Percentiles rank a stretch among this genome's conserved stretches.
These are phyloP conservation scores for Portunus trituberculatus DNA, from an alignment of 1,140 invertebrate genomes.

Conservation along the genomic window DNA sequence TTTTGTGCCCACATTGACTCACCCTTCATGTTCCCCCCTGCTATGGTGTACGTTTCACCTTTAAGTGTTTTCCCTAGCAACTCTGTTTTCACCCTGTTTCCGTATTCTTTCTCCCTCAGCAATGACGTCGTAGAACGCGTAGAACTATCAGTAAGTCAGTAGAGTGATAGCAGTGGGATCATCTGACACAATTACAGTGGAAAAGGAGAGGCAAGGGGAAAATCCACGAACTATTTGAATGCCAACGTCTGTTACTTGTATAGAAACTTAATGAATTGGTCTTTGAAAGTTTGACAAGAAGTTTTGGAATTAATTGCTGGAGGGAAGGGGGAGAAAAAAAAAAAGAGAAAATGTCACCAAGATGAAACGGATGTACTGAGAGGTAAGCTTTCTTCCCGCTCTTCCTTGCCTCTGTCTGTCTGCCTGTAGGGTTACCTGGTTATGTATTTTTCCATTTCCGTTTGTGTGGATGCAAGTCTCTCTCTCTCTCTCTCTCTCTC, in stretches of 20 bases:
- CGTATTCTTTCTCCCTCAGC: not conserved
- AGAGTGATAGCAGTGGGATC: not conserved
- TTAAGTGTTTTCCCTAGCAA: not conserved
- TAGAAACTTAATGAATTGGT: constrained; percentile 15
- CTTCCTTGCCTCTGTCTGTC: not conserved
- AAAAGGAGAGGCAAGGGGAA: not conserved
- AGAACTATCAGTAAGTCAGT: not conserved
- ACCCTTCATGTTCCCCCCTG: not conserved
- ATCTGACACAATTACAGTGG: not conserved
- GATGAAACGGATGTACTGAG: not conserved
- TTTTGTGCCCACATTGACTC: not conserved
- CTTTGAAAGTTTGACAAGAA: not conserved
- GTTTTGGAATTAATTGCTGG: not conserved
- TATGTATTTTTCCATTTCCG: too few relatives aligned
- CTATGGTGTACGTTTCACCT: not conserved
- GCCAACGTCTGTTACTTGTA: not conserved
- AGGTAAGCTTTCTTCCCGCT: not conserved
- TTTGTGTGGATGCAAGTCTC: too few relatives aligned
- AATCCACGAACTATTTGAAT: not conserved
- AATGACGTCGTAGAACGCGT: too few relatives aligned
- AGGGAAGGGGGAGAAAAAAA: not conserved
- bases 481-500: too few relatives aligned
- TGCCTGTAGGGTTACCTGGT: too few relatives aligned
- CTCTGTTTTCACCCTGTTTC: not conserved
- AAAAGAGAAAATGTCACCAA: not conserved